Percentiles rank a stretch among this genome's conserved stretches.
Evolutionary conservation across 2,797 vertebrate genomes (phyloP).

Genomic region (Dromococcyx pavoninus): DNA sequence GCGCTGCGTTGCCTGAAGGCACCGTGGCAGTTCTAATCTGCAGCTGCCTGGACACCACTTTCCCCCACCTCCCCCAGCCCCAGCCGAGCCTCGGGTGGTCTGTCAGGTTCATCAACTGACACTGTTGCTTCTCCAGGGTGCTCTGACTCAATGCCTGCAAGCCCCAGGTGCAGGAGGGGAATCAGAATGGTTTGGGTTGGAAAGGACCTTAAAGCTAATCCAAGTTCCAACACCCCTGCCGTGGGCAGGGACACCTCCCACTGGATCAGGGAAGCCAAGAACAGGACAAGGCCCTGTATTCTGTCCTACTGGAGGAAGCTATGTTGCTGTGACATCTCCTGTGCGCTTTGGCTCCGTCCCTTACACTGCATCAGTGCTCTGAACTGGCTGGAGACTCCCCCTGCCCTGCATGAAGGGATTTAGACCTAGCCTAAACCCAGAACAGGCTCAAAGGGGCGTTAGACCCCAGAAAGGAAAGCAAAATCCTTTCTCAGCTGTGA

Average conservation of each 20-base stretch:
- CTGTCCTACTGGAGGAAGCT: neutral
- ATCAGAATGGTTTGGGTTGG: no score
- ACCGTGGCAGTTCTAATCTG: neutral
- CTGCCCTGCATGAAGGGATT: neutral
- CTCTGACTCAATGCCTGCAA: neutral
- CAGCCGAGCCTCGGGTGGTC: neutral
- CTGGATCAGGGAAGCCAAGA: neutral
- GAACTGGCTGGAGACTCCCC: neutral
- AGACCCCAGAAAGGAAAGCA: neutral
- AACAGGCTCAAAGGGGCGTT: accelerated
- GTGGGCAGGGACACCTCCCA: no score
- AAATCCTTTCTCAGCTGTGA: neutral
- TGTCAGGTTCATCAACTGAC: accelerated
- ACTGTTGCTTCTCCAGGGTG: accelerated
- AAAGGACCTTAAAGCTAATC: no score
- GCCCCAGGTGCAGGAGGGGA: no score
- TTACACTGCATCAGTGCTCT: neutral
- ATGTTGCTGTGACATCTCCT: neutral
- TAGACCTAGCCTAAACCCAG: neutral
- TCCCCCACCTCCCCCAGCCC: neutral
- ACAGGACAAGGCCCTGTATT: neutral
- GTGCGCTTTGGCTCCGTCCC: no score
- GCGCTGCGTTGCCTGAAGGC: neutral
- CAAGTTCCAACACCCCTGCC: no score
- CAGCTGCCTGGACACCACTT: neutral